Evolutionary conservation across 1,140 invertebrate species (phyloP), one percentile per base, ranked within the genome.

Genomic region (Himalopsyche phryganea): DNA sequence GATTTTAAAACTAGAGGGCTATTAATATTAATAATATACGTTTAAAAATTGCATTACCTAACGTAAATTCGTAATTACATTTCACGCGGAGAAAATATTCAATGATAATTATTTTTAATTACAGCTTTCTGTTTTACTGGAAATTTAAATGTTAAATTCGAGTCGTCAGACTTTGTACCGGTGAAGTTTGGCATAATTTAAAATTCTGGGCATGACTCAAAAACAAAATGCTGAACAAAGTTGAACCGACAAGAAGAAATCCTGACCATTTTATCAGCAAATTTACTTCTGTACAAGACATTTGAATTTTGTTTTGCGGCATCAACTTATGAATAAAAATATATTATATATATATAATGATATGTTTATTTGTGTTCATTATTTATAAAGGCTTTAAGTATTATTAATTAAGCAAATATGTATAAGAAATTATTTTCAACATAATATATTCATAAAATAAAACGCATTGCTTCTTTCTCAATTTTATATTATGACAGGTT

Each of bases 161-260:
- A 5, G 9, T 17, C n/a, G 2, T 45, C 17, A 4, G 42, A 19
- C 42, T n/a, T n/a, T 45, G 42, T 19, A 19, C 7, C 3, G 9
- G 23, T 6, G 11, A 45, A 45, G 42, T 45, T 45, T 45, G 23
- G 42, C 13, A 20, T 10, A n/a, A 45, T 19, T 45, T 45, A 45
- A 45, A 45, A 45, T 45, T 45, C 42, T 5, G 5, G 5, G 42
- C 42, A 45, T 45, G 42, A 6, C 42, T 45, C 18, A 17, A 45
- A 45, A 45, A 45, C 42, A 45, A 45, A 45, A 45, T 45, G 42
- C 14, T 17, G 42, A 15, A 17, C 5, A 10, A 45, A 45, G 42
- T 45, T 19, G 42, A 5, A 15, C 6, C 42, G 42, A 17, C 42
- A 45, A 10, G 14, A 20, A 15, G 4, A 45, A 45, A 45, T 45